Evolutionary conservation across 1,140 invertebrate species (phyloP), one percentile per base, ranked within the genome.

Genomic region (Schmidtea mediterranea): DNA sequence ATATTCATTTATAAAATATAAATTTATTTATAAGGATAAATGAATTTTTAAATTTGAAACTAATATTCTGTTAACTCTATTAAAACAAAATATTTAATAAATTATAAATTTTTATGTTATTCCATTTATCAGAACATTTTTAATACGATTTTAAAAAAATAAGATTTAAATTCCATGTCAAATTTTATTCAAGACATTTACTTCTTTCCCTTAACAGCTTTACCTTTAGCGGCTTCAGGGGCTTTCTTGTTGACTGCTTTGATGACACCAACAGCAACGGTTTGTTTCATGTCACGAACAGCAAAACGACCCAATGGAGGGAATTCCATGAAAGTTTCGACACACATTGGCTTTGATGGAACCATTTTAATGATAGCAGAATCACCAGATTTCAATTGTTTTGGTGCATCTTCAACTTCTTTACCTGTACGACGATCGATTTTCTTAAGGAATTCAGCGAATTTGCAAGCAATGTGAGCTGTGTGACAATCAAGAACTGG

Each of bases 271-370:
- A 97, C 89, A 56, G 89, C 90, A 22, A 97, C 89, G 2, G 89
- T 95, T 69, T 95, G 87, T 68, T 86, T 78, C 89, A 95, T 95
- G 72, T 95, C 90, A 70, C 89, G 81, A 16, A 95, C 87, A 54
- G 90, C 89, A 62, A 97, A 95, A 68, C 89, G 80, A 57, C 89
- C 89, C 54, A 97, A 73, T 51, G 89, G 89, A 57, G 89, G 82
- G 72, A 87, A 97, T 62, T 92, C 83, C 59, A 80, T 76, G 77
- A 95, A 97, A 57, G 83, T 76, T 69, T 95, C 89, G 21, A 95
- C 87, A 62, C 84, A 90, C 72, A 92, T 76, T 46, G 86, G 81
- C 68, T 92, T 92, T 59, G 76, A 78, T 48, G 86, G 86, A 40
- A 87, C 76, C 58, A 92, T 68, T 54, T 72, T 77, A 40, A 90